Evolutionary conservation across 2,888 invertebrate species (phyloP).

Genomic region (Spialia ferax): DNA sequence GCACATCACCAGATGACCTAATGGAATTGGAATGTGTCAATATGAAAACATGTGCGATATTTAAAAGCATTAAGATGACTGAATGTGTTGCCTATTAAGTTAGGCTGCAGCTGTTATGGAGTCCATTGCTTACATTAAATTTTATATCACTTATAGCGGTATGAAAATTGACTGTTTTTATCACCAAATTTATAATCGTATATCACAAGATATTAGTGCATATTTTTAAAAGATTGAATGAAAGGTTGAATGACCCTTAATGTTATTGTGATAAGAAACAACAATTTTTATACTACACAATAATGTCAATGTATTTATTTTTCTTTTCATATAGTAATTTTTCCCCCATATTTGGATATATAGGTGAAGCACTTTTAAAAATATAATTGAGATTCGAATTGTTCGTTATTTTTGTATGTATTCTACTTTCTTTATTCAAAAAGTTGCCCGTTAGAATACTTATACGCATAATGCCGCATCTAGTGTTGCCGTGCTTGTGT

Average conservation of each 20-base stretch:
- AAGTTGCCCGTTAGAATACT: slow-evolving; percentile 18
- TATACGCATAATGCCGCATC: slow-evolving; percentile 29
- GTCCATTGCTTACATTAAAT: too few species aligned
- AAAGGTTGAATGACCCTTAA: not conserved
- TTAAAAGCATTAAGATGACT: too few species aligned
- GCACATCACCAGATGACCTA: too few species aligned
- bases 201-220: too few species aligned
- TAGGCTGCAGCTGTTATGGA: too few species aligned
- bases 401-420: not conserved
- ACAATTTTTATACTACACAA: not conserved
- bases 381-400: slow-evolving; percentile 6
- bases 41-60: too few species aligned
- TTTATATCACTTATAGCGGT: too few species aligned
- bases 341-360: slow-evolving; percentile 4
- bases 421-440: slow-evolving; percentile 4
- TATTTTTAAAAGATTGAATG: too few species aligned
- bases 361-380: not conserved
- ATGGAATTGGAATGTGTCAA: too few species aligned
- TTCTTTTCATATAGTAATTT: not conserved
- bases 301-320: not conserved
- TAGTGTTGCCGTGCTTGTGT: slow-evolving; percentile 30
- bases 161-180: too few species aligned
- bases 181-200: too few species aligned
- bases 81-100: too few species aligned
- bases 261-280: slow-evolving; percentile 2